Conservation (phyloP, 2,888 invertebrate species). For the Clivina fossor region DNA sequence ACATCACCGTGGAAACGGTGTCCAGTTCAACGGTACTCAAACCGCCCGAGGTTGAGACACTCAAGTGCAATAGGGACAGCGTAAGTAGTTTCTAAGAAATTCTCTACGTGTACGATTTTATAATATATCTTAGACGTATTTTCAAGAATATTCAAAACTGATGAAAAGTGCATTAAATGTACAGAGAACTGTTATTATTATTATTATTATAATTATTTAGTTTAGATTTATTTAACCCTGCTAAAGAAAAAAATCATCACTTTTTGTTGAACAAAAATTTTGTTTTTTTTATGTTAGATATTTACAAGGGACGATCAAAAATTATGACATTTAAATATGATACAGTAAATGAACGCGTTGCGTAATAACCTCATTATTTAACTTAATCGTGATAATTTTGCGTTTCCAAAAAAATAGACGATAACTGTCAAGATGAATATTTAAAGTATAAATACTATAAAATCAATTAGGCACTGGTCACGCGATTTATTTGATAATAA, state of each 20-base stretch:
- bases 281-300: slow-evolving; percentile 12
- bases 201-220: slow-evolving; percentile 4
- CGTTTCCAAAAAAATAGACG: no score
- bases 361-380: no score
- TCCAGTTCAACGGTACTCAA: slow-evolving; percentile 27
- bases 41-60: slow-evolving; percentile 38
- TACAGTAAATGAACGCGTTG: no score
- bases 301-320: no score
- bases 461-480: slow-evolving; percentile 73
- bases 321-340: no score
- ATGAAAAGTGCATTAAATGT: slow-evolving; percentile 29
- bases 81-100: slow-evolving; percentile 52
- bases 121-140: slow-evolving; percentile 7
- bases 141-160: background rate
- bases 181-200: slow-evolving; percentile 25
- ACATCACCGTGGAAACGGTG: slow-evolving; percentile 44
- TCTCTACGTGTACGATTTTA: background rate
- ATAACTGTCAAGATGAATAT: no score
- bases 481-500: slow-evolving; percentile 69
- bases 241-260: slow-evolving; percentile 4
- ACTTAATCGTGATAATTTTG: no score
- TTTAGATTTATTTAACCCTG: slow-evolving; percentile 9
- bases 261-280: slow-evolving; percentile 14
- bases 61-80: slow-evolving; percentile 49
- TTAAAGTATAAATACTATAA: no score